A percentile compares a stretch with the other conserved stretches of the same genome.
Evolutionary conservation across 1,140 invertebrate genomes (phyloP).

Genomic region (Hylaeus volcanicus): DNA sequence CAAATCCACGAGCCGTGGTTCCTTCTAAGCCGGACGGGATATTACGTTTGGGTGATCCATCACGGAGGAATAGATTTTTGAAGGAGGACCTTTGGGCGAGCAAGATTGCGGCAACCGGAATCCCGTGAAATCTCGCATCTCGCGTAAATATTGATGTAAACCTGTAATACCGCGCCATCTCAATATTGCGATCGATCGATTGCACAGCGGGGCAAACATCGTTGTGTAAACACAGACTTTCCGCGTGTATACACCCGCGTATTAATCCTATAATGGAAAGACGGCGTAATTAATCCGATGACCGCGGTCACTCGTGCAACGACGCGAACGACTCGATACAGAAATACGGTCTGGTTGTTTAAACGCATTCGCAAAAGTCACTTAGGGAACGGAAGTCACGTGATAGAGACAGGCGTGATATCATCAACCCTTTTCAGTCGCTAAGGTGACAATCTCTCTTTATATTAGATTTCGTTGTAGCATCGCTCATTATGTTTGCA

Average conservation of each 20-base stretch:
- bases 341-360: not conserved
- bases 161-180: conserved; percentile 35
- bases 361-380: not conserved
- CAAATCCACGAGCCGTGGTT: not conserved
- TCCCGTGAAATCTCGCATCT: conserved; percentile 36
- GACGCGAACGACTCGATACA: conserved; percentile 2
- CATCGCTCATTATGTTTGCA: too few species aligned
- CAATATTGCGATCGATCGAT: conserved; percentile 47
- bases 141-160: conserved; percentile 48
- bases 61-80: not conserved
- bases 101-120: conserved; percentile 6
- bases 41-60: not conserved
- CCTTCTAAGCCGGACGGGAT: not conserved
- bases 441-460: too few species aligned
- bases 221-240: conserved; percentile 43
- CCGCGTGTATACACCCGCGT: conserved; percentile 7
- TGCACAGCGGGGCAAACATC: conserved; percentile 38
- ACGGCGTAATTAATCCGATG: conserved; percentile 41
- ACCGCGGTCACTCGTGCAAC: conserved; percentile 7
- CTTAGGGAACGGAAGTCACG: too few species aligned
- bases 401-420: too few species aligned
- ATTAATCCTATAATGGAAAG: conserved; percentile 50
- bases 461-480: too few species aligned
- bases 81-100: not conserved
- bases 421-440: too few species aligned